A percentile compares a stretch with the other conserved stretches of the same genome.
Conservation (phyloP, 2,797 vertebrate genomes). For the Dallia pectoralis region DNA sequence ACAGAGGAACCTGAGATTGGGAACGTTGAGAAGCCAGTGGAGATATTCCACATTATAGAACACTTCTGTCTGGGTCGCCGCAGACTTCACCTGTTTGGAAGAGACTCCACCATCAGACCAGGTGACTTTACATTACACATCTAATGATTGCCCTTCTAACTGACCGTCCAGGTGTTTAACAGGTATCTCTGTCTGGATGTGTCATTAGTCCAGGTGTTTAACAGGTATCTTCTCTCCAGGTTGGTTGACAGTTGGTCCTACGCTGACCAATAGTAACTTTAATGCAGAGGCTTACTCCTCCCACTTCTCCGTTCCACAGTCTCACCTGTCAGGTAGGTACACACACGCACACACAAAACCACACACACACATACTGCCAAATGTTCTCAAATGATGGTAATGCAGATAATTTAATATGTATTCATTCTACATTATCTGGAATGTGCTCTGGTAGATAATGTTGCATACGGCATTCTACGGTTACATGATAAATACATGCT, state of each 20-base stretch:
- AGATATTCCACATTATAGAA: constrained; percentile 98
- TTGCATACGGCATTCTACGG: too few relatives aligned
- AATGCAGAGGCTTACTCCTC: constrained; percentile 89
- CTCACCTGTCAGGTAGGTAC: constrained; percentile 73
- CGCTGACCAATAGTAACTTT: constrained; percentile 97
- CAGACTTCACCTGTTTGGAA: constrained; percentile 92
- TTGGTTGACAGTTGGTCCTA: constrained; percentile 96
- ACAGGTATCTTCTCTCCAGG: constrained; percentile 64
- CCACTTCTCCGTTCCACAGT: constrained; percentile 83
- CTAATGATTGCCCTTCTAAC: too few relatives aligned
- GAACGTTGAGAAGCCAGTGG: constrained; percentile 96
- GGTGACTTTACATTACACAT: constrained; percentile 75
- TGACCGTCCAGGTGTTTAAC: too few relatives aligned
- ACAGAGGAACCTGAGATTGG: constrained; percentile 97
- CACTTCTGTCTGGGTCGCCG: constrained; percentile 95
- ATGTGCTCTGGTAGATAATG: too few relatives aligned
- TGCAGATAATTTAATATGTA: too few relatives aligned
- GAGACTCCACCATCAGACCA: constrained; percentile 95
- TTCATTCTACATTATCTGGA: too few relatives aligned
- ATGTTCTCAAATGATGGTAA: too few relatives aligned
- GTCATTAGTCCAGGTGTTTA: too few relatives aligned
- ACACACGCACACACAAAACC: not conserved
- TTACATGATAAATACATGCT: too few relatives aligned
- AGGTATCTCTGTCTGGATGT: too few relatives aligned
- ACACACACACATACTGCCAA: too few relatives aligned